Evolutionary conservation across 2,797 vertebrate species (phyloP).

Genomic region (Prunella strophiata): DNA sequence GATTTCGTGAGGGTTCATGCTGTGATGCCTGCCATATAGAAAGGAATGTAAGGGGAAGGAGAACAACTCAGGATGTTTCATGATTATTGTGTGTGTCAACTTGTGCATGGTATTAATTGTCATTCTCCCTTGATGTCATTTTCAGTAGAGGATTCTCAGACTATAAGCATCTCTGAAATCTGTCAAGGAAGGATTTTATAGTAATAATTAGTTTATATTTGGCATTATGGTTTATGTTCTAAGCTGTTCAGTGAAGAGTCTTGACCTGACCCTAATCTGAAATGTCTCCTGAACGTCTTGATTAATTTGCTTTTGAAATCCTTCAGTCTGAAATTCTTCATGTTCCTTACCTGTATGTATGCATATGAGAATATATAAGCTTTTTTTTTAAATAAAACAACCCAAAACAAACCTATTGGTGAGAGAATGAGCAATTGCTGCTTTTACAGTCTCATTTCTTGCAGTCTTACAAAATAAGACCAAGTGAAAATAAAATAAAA

Average conservation of each 20-base stretch:
- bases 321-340: not conserved
- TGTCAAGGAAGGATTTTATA: not conserved
- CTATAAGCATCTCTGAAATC: not conserved
- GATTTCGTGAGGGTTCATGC: not conserved
- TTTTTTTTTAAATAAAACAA: not conserved
- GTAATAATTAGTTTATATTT: not conserved
- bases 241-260: not conserved
- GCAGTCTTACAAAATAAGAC: not conserved
- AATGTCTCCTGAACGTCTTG: not conserved
- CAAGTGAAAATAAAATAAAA: constrained; percentile 36
- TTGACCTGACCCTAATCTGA: not conserved
- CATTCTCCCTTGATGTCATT: not conserved
- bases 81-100: not conserved
- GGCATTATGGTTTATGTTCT: not conserved
- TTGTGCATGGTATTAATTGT: not conserved
- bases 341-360: not conserved
- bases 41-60: not conserved
- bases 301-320: not conserved
- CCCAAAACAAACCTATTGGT: not conserved
- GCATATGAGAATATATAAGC: not conserved
- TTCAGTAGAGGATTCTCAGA: not conserved
- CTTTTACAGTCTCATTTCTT: not conserved
- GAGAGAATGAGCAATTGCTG: not conserved
- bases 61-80: not conserved
- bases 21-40: not conserved